These are phyloP conservation scores for Crambe crambe DNA, from an alignment of 37 sponge, comb jelly and placozoan genomes.

Conservation along the genomic window DNA sequence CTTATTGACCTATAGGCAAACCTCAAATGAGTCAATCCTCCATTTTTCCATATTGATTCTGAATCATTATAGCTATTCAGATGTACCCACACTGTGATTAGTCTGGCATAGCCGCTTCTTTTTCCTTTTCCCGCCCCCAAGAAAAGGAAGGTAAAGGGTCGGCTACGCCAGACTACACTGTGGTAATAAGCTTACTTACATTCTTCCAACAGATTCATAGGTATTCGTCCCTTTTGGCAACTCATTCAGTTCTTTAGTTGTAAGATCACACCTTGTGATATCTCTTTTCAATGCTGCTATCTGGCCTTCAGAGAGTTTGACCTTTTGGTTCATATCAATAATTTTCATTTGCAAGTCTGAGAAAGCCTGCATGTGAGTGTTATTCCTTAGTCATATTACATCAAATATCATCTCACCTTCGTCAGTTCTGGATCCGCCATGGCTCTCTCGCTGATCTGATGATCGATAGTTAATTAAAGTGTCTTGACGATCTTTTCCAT, in stretches of 20 bases:
- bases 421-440: conserved; percentile 10
- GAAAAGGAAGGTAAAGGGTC: too few relatives aligned
- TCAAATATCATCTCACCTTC: neutral
- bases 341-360: conserved; percentile 50
- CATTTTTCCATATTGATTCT: too few relatives aligned
- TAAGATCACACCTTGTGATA: conserved; percentile 20
- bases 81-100: too few relatives aligned
- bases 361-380: conserved; percentile 32
- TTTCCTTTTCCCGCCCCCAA: too few relatives aligned
- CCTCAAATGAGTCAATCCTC: too few relatives aligned
- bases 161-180: too few relatives aligned
- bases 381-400: neutral
- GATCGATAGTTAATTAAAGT: too few relatives aligned
- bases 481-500: neutral
- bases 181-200: too few relatives aligned
- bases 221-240: conserved; percentile 42
- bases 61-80: too few relatives aligned
- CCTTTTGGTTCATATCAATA: conserved; percentile 46
- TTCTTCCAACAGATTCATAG: conserved; percentile 52
- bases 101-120: too few relatives aligned
- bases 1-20: too few relatives aligned
- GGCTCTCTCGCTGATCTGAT: neutral
- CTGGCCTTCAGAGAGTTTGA: conserved; percentile 35
- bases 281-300: conserved; percentile 34
- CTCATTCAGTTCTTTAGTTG: conserved; percentile 29